phyloP scores from a whole-genome alignment of 2,797 vertebrate species.

The Oophaga sylvatica region DNA sequence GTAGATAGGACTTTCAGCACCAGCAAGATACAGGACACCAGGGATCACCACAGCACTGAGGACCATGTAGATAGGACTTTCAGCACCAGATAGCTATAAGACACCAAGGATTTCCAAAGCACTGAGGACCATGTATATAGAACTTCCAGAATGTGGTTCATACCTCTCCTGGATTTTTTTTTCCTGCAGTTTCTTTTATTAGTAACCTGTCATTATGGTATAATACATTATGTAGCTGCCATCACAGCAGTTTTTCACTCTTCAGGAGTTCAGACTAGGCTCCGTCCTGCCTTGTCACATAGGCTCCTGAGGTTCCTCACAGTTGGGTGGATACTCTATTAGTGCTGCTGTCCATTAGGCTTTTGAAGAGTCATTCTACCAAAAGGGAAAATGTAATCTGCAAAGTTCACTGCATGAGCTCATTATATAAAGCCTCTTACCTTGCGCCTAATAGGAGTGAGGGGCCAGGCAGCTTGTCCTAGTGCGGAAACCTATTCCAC shows the following conservation, averaged over 20 bases:
- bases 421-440: background rate
- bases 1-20: too few relatives aligned
- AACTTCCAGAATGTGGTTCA: too few relatives aligned
- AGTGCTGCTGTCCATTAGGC: background rate
- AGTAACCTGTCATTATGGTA: background rate
- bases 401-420: background rate
- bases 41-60: too few relatives aligned
- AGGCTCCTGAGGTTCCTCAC: background rate
- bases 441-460: background rate
- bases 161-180: too few relatives aligned
- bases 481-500: background rate
- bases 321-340: background rate
- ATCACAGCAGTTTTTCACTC: background rate
- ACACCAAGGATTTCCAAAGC: too few relatives aligned
- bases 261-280: background rate
- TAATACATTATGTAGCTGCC: background rate
- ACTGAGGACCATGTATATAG: too few relatives aligned
- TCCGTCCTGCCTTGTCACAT: background rate
- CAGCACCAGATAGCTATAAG: too few relatives aligned
- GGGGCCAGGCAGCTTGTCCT: background rate
- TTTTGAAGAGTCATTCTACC: background rate
- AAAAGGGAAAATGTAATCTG: background rate
- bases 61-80: too few relatives aligned
- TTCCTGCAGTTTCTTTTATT: background rate
- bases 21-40: too few relatives aligned